Base-by-base conservation (phyloP, 2,797 vertebrate genomes). In the Macroramphosus scolopax region DNA sequence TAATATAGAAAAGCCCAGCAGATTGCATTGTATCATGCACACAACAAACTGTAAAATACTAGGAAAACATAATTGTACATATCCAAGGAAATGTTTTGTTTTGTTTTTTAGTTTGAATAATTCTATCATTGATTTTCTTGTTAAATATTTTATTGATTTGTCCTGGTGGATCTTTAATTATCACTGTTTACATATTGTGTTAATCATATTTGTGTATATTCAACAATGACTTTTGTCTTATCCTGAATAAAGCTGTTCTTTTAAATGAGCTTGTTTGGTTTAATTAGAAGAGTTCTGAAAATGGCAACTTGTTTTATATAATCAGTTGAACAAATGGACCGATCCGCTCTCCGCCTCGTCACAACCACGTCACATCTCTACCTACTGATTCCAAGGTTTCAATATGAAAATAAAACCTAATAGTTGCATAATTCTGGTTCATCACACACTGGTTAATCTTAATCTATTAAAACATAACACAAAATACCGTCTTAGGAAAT, bases 161-260 rank as follows among this genome's bases (percentile, higher is more conserved):
- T 74, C 28, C 38, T 51, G 26, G n/a, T 63, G 28, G 41, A 47
- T 47, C 50, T 63, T 49, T 60, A 52, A 56, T 48, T 62, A 41
- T 67, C 18, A 51, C 11, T 44, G 68, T 76, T 75, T 69, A 54
- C 59, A 51, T 49, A 24, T 51, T 70, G 44, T 77, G 36, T 69
- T 65, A 26, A 73, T 73, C 45, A 61, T 77, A 78, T 78, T 75
- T 63, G 77, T 71, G 69, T 69, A 61, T 51, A 57, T 55, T 42
- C 24, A 70, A 72, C 75, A 63, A 53, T 3, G 17, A 49, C 31
- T 43, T 15, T 37, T 47, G 49, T 79, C 76, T 82, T 81, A 73
- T 79, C 58, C 33, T 34, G 51, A 81, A 85, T 70, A 65, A 81
- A 87, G 54, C 10, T 65, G n/a, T 24, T 49, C 20, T 74, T 70